A percentile compares a stretch with the other conserved stretches of the same genome.
Conservation (phyloP, 2,113 vertebrate species). For the Perccottus glenii region DNA sequence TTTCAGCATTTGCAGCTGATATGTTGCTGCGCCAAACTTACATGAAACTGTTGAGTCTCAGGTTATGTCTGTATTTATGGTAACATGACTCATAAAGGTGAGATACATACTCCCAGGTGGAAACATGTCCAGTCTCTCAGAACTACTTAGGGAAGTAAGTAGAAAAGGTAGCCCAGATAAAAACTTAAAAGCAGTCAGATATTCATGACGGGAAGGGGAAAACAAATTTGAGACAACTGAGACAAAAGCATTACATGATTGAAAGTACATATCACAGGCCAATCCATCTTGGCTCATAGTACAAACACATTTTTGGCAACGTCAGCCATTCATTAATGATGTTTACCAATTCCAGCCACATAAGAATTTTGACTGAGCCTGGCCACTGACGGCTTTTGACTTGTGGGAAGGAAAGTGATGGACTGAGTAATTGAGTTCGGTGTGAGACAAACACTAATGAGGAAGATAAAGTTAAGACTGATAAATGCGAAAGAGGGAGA, state of each 20-base stretch:
- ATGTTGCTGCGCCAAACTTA: too few relatives aligned
- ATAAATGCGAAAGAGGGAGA: slow-evolving; percentile 37
- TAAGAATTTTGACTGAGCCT: slow-evolving; percentile 29
- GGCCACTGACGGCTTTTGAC: slow-evolving; percentile 31
- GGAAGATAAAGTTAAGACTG: slow-evolving; percentile 61
- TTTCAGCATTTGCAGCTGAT: too few relatives aligned
- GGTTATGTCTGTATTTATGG: too few relatives aligned
- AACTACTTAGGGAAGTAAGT: too few relatives aligned
- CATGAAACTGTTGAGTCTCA: too few relatives aligned
- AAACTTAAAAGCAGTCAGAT: too few relatives aligned
- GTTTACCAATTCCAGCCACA: slow-evolving; percentile 17
- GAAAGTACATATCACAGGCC: not conserved
- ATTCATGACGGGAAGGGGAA: too few relatives aligned
- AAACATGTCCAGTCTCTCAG: too few relatives aligned
- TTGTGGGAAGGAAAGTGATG: slow-evolving; percentile 46
- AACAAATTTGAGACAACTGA: not conserved
- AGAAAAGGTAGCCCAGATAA: too few relatives aligned
- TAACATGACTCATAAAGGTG: too few relatives aligned
- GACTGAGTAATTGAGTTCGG: slow-evolving; percentile 63
- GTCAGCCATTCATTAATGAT: slow-evolving; percentile 22
- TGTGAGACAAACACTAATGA: slow-evolving; percentile 65
- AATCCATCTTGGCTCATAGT: not conserved
- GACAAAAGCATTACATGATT: not conserved
- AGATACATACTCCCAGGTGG: too few relatives aligned
- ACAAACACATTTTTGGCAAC: slow-evolving; percentile 15